These are phyloP conservation scores for Venustaconcha ellipsiformis DNA, from an alignment of 1,140 invertebrate genomes.

Conservation along the genomic window DNA sequence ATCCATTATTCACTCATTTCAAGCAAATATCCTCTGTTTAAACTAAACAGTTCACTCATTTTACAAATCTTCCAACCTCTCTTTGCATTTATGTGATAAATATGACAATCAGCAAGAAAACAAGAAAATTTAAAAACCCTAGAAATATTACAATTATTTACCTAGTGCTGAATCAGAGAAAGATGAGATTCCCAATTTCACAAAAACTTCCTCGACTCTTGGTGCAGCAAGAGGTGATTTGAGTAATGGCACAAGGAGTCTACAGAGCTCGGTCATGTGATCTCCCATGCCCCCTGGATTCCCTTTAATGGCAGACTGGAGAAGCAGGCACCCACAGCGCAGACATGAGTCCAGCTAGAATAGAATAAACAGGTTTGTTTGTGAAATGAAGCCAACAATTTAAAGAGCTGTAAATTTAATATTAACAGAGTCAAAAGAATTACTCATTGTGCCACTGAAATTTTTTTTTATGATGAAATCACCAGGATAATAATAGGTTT, in stretches of 20 bases:
- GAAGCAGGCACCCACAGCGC: constrained; percentile 74
- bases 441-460: too few relatives aligned
- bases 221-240: constrained; percentile 69
- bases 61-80: too few relatives aligned
- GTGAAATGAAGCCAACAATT: too few relatives aligned
- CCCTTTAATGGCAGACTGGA: constrained; percentile 75
- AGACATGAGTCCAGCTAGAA: constrained; percentile 76
- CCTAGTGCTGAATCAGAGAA: constrained; percentile 61
- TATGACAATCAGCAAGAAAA: neutral
- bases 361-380: constrained; percentile 3
- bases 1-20: too few relatives aligned
- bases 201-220: constrained; percentile 73
- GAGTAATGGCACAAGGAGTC: constrained; percentile 62
- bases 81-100: too few relatives aligned
- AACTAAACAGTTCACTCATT: too few relatives aligned
- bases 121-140: neutral
- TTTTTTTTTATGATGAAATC: too few relatives aligned
- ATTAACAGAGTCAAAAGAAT: too few relatives aligned
- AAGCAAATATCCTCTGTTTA: too few relatives aligned
- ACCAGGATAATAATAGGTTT: too few relatives aligned
- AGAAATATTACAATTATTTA: constrained; percentile 35
- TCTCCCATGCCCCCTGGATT: constrained; percentile 75
- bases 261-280: constrained; percentile 68
- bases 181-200: constrained; percentile 55
- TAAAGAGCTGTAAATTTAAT: too few relatives aligned